phyloP scores from a whole-genome alignment of 92 coral and sea anemone species.

The Metridium senile region DNA sequence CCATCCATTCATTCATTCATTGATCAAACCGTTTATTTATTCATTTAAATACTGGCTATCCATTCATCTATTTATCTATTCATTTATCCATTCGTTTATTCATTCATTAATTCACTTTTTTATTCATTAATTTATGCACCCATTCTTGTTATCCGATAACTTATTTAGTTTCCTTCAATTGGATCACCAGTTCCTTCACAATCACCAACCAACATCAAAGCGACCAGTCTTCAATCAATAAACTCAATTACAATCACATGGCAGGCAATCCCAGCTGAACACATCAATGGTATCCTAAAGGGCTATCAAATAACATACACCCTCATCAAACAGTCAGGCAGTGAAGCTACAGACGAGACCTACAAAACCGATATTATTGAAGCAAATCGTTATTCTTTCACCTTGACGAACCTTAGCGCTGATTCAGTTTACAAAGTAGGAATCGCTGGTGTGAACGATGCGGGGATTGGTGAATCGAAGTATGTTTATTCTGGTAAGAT shows the following conservation, averaged over 20 bases:
- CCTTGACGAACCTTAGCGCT: slow-evolving; percentile 5
- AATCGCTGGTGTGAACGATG: slow-evolving; percentile 38
- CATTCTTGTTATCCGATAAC: too few relatives aligned
- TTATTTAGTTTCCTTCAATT: too few relatives aligned
- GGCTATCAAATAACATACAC: slow-evolving; percentile 53
- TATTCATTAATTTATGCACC: too few relatives aligned
- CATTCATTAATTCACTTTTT: too few relatives aligned
- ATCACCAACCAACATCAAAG: slow-evolving; percentile 40
- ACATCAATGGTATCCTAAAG: slow-evolving; percentile 51
- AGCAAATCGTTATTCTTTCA: background rate
- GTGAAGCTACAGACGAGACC: too few relatives aligned
- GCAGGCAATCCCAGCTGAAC: slow-evolving; percentile 44
- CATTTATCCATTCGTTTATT: too few relatives aligned
- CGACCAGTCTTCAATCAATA: slow-evolving; percentile 47
- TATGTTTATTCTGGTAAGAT: slow-evolving; percentile 38
- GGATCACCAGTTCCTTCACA: too few relatives aligned
- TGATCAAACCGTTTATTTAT: too few relatives aligned
- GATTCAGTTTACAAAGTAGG: slow-evolving; percentile 24
- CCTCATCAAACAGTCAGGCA: slow-evolving; percentile 32
- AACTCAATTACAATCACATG: slow-evolving; percentile 43
- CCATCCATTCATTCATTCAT: too few relatives aligned
- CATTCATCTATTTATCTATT: too few relatives aligned
- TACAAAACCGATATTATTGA: background rate
- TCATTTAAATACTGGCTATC: too few relatives aligned
- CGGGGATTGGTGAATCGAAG: slow-evolving; percentile 33